These are phyloP conservation scores for Bufotes viridis DNA, from an alignment of 2,797 vertebrate species.

Conservation along the genomic window DNA sequence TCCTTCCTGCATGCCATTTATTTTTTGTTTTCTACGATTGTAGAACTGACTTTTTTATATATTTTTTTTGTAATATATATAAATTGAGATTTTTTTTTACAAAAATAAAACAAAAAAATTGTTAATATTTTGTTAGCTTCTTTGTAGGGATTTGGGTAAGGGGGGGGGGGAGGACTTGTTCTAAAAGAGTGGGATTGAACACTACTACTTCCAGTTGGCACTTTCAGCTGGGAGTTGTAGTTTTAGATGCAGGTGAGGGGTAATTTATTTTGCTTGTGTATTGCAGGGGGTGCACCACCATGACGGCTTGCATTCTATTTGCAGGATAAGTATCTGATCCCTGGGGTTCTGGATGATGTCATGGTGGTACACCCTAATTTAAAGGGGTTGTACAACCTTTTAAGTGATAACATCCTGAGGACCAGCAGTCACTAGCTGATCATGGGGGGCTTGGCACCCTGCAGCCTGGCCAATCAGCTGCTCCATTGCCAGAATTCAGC, in stretches of 20 bases:
- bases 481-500: too few species aligned
- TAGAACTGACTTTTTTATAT: neutral
- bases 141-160: neutral
- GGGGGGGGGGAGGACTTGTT: neutral
- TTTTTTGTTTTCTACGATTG: neutral
- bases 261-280: too few species aligned
- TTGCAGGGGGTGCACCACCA: too few species aligned
- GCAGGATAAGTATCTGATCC: too few species aligned
- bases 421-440: too few species aligned
- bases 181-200: neutral
- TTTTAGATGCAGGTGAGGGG: neutral
- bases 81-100: neutral
- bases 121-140: neutral
- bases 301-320: too few species aligned
- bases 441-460: too few species aligned
- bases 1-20: neutral
- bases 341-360: too few species aligned
- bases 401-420: too few species aligned
- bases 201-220: neutral
- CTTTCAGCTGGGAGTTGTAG: neutral
- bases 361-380: too few species aligned
- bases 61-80: neutral
- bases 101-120: neutral
- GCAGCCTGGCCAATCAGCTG: too few species aligned
- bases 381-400: too few species aligned